Evolutionary conservation across 1,140 invertebrate genomes (phyloP).

Genomic region (Drosophila nebulosa): DNA sequence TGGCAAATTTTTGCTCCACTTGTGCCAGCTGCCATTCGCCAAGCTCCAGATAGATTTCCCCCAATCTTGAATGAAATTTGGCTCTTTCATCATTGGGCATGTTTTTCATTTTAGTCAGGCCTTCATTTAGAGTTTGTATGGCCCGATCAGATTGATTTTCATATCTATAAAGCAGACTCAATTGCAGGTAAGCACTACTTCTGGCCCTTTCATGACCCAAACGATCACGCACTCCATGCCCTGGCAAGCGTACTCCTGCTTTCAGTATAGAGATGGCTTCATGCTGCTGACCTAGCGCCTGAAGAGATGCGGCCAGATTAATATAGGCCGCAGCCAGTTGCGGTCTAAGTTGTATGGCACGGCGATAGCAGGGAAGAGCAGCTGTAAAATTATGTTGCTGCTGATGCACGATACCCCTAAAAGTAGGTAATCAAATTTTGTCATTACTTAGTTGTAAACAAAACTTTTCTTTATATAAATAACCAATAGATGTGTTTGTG

Average conservation of each 20-base stretch:
- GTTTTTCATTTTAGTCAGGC: slow-evolving; percentile 88
- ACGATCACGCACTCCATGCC: slow-evolving; percentile 93
- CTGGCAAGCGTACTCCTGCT: slow-evolving; percentile 90
- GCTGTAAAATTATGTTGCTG: slow-evolving; percentile 87
- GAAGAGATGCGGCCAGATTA: slow-evolving; percentile 92
- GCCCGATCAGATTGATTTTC: slow-evolving; percentile 90
- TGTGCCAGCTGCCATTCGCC: slow-evolving; percentile 89
- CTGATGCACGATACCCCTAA: slow-evolving; percentile 94
- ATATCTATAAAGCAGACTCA: slow-evolving; percentile 93
- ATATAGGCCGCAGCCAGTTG: slow-evolving; percentile 96
- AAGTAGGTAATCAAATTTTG: slow-evolving; percentile 82
- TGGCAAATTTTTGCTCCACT: slow-evolving; percentile 91
- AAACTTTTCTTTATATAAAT: too few relatives aligned
- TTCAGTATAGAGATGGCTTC: slow-evolving; percentile 91
- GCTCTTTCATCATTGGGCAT: slow-evolving; percentile 91
- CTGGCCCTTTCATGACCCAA: slow-evolving; percentile 92
- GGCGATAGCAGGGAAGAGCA: slow-evolving; percentile 37
- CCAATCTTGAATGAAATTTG: slow-evolving; percentile 75
- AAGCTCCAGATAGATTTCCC: slow-evolving; percentile 90
- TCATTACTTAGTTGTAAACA: too few relatives aligned
- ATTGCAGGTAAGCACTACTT: slow-evolving; percentile 93
- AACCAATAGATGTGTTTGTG: too few relatives aligned
- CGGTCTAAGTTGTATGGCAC: slow-evolving; percentile 94
- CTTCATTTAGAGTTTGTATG: slow-evolving; percentile 84
- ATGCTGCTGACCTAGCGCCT: slow-evolving; percentile 87